These are phyloP conservation scores for Melieria omissa DNA, from an alignment of 2,888 invertebrate species.

Conservation along the genomic window DNA sequence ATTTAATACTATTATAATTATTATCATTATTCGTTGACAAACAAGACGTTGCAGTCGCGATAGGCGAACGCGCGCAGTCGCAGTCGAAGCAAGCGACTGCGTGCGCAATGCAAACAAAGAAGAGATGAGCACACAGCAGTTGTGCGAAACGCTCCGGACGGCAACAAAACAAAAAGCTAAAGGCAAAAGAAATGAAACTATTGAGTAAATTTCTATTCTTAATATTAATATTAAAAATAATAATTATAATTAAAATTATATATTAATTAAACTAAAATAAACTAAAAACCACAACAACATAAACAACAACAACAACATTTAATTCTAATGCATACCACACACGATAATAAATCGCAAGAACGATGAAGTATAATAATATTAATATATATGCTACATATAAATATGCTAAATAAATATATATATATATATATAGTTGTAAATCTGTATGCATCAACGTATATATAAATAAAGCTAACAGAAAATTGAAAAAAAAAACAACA, in stretches of 20 bases:
- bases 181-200: neutral
- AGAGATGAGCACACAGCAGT: too few relatives aligned
- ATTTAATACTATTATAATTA: too few relatives aligned
- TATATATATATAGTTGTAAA: conserved; percentile 30
- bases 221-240: conserved; percentile 1
- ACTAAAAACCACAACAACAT: neutral
- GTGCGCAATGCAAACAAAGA: too few relatives aligned
- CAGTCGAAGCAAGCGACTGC: too few relatives aligned
- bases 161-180: conserved; percentile 1
- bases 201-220: conserved; percentile 30
- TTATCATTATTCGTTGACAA: too few relatives aligned
- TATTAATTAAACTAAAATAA: neutral
- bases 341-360: neutral
- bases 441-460: conserved; percentile 1
- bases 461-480: neutral
- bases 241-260: too few relatives aligned
- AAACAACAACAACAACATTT: conserved; percentile 1
- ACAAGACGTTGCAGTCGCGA: too few relatives aligned
- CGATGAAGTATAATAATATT: conserved; percentile 16
- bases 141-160: neutral
- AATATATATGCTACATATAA: conserved; percentile 19
- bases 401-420: conserved; percentile 25
- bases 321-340: conserved; percentile 4
- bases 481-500: neutral
- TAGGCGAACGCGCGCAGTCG: too few relatives aligned